Evolutionary conservation across 2,888 invertebrate species (phyloP).

Genomic region (Adelphocoris suturalis): DNA sequence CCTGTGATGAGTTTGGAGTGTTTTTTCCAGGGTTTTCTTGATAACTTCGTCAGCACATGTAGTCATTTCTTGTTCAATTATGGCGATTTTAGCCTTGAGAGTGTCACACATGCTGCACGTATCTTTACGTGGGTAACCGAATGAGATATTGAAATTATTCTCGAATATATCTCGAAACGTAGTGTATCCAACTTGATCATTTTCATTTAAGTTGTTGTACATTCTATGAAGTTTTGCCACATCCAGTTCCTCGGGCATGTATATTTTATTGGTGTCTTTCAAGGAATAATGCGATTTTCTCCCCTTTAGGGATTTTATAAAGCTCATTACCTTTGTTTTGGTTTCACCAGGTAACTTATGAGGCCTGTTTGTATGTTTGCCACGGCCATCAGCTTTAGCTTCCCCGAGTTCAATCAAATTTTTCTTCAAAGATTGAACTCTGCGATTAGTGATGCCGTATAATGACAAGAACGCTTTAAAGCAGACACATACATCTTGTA

Average conservation of each 20-base stretch:
- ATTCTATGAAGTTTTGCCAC: constrained; percentile 38
- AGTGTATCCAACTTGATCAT: constrained; percentile 6
- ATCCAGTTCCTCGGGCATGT: constrained; percentile 71
- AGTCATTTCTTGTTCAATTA: not conserved
- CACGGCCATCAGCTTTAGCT: constrained; percentile 7
- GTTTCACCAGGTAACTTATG: constrained; percentile 37
- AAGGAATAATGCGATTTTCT: constrained; percentile 70
- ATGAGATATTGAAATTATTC: constrained; percentile 47
- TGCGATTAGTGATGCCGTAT: constrained; percentile 68
- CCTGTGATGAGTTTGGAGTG: not conserved
- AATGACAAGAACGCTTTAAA: constrained; percentile 71
- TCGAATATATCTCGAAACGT: constrained; percentile 39
- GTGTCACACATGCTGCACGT: constrained; percentile 47
- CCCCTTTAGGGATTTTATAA: constrained; percentile 66
- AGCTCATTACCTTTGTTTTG: not conserved
- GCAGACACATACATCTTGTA: constrained; percentile 41
- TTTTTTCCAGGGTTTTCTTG: no score
- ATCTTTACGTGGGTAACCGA: constrained; percentile 60
- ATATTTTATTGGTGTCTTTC: constrained; percentile 70
- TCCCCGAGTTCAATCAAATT: not conserved
- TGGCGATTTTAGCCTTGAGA: constrained; percentile 20
- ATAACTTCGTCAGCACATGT: not conserved
- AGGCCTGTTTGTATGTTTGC: not conserved
- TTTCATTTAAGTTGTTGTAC: not conserved
- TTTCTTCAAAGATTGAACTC: constrained; percentile 9